Evolutionary conservation across 2,797 vertebrate genomes (phyloP), one percentile per base, ranked within the genome.

Genomic region (Siniperca obscura): DNA sequence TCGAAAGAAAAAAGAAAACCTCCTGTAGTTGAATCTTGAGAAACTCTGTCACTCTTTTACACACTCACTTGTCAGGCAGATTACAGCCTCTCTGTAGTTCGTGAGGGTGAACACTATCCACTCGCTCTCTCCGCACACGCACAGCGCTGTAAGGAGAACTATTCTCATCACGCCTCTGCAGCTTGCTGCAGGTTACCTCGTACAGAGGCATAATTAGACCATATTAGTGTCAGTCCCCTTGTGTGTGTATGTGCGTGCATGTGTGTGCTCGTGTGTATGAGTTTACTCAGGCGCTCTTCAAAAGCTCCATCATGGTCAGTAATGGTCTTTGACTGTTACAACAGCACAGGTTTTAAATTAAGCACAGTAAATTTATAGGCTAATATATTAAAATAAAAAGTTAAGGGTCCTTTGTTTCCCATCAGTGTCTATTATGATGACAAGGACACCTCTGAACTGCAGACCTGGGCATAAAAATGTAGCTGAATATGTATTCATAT

Each of bases 161-260:
- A 86, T 83, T 90, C 82, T 77, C 84, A 84, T 92, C 86, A 89
- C 73, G 66, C 75, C 81, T 87, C 80, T 79, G 81, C 80, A 83
- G 80, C 64, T 70, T 77, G 74, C 86, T 90, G 84, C 80, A 72
- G 89, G 86, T 90, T 78, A 88, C 83, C 87, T 90, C 72, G 60
- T 88, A 59, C 79, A 53, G 59, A 74, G 70, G 71, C 82, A 79
- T 91, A 91, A 93, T 94, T 90, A 92, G 73, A 86, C 85, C 84
- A 76, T 70, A 93, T 93, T 90, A 91, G 81, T 83, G 76, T 92
- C 86, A 86, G 78, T 77, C 55, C 82, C 69, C 40, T 14, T 40
- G 34, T 46, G 70, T 48, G 74, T 59, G 70, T 14, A 34, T 9
- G 57, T 38, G 19, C 16, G 61, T 57, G 71, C 13, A 70, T 25